Evolutionary conservation across 2,888 invertebrate species (phyloP).

Genomic region (Heliconius ismenius): DNA sequence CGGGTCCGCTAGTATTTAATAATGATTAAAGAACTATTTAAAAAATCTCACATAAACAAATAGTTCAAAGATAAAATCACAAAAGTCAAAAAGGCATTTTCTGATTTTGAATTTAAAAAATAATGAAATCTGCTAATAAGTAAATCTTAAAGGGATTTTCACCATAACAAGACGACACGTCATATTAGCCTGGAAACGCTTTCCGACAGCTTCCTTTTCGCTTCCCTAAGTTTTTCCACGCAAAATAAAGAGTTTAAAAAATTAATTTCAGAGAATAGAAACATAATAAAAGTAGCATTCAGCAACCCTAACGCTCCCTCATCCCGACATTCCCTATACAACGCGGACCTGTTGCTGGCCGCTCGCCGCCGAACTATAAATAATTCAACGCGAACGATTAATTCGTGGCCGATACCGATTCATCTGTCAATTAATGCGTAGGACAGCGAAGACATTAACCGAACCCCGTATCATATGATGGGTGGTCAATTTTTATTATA

Average conservation of each 20-base stretch:
- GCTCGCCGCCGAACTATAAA: slow-evolving; percentile 69
- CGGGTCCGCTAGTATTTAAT: too few species aligned
- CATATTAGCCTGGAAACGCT: too few species aligned
- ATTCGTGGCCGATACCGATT: slow-evolving; percentile 75
- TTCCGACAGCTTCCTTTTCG: too few species aligned
- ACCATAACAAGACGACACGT: too few species aligned
- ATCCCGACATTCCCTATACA: slow-evolving; percentile 60
- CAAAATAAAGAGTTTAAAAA: not conserved
- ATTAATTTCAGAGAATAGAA: not conserved
- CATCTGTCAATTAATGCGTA: slow-evolving; percentile 76
- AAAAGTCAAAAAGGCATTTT: too few species aligned
- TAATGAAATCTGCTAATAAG: too few species aligned
- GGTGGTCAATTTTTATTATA: slow-evolving; percentile 4
- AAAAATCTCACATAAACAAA: too few species aligned
- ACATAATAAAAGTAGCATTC: not conserved
- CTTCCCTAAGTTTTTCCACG: not conserved
- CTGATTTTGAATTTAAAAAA: too few species aligned
- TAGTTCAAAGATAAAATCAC: too few species aligned
- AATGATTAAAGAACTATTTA: too few species aligned
- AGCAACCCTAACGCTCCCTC: slow-evolving; percentile 48
- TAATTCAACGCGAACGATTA: slow-evolving; percentile 77
- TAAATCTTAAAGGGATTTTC: too few species aligned
- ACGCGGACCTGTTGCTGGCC: slow-evolving; percentile 71
- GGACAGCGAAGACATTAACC: slow-evolving; percentile 46
- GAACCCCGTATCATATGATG: slow-evolving; percentile 16